Base-by-base conservation (phyloP, 53 echinoderm and acorn worm genomes). In the Luidia sarsii region DNA sequence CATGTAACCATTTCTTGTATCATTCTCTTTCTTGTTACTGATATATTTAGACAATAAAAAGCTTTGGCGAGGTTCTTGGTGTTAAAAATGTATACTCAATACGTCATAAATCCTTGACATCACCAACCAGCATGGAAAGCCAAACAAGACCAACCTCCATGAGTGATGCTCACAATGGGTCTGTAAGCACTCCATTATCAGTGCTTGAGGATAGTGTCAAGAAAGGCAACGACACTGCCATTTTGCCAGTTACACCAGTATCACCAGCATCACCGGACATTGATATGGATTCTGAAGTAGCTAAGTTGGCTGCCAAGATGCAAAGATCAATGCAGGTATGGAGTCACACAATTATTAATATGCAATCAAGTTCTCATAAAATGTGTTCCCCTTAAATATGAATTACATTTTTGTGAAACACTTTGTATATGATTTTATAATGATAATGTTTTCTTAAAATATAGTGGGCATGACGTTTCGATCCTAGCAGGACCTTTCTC, bases 251-350 rank as follows among this genome's bases (percentile, higher is more conserved):
- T n/a, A 84, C 84, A 7, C 84, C 84, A 2, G 70, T 70, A 0
- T 46, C 88, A 27, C 84, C 84, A 8, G 73, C 84, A 2, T 39
- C 88, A 34, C 83, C 85, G 1, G 88, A 94, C 24, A 79, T 85
- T 28, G 94, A 94, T 45, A 72, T 90, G 61, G 79, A 85, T 34
- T 81, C 91, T 0, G 93, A 93, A 45, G 93, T 88, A 39, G 91
- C 86, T 24, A 72, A 94, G 67, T 80, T 97, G 71, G 93, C 91
- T 24, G 91, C 91, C 57, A 90, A 81, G 80, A 86, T 97, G 61
- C 91, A 94, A 59, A 66, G 86, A 28, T 86, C 89, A 16, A 41
- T 86, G 41, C 66, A 85, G 73, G 72, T 85, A 74, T 32, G 65
- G 9, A 53, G 73, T 31, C 54, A 20, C 21, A 25, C 54, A 39